Base-by-base conservation (phyloP, 2,113 vertebrate genomes). In the Actinemys pallida region DNA sequence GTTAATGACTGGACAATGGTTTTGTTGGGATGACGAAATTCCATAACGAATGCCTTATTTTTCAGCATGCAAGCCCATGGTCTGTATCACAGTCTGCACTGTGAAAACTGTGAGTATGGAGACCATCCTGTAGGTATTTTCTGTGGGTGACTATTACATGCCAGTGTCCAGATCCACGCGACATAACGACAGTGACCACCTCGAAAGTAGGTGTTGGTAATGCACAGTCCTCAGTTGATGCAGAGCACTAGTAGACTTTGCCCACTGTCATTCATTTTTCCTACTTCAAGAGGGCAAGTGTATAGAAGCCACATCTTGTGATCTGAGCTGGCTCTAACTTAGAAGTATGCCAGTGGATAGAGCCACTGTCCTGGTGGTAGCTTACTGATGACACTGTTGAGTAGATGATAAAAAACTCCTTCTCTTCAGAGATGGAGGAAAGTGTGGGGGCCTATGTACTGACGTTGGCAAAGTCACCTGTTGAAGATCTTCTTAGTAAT, bases 131-230 rank as follows among this genome's bases (percentile, higher is more conserved):
- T 72, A 35, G 16, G 19, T 39, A 8, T 39, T 72, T 39, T 39
- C 62, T 69, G 12, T n/a, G 62, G 31, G 62, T 69, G 35, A 69
- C 35, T n/a, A 65, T 65, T n/a, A 65, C n/a, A 69, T 17, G 17
- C 62, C 31, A 31, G 29, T 62, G 6, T 31, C 29, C 13, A 69
- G 62, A 69, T 17, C 62, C 31, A 8, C 62, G 4, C 4, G 2
- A n/a, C 35, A 19, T 35, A n/a, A n/a, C 8, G 8, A 7, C 2
- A 1, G 35, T 69, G 35, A 35, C 16, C 4, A 2, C 16, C 35
- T 69, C n/a, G 16, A 35, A 69, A n/a, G 62, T 4, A n/a, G 16
- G 4, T n/a, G 35, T n/a, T 69, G 17, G 6, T n/a, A 69, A 69
- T n/a, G 62, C 62, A n/a, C 62, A 69, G 62, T n/a, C 62, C 35